Evolutionary conservation across 2,888 invertebrate genomes (phyloP), one percentile per base, ranked within the genome.

Genomic region (Campaea margaritaria): DNA sequence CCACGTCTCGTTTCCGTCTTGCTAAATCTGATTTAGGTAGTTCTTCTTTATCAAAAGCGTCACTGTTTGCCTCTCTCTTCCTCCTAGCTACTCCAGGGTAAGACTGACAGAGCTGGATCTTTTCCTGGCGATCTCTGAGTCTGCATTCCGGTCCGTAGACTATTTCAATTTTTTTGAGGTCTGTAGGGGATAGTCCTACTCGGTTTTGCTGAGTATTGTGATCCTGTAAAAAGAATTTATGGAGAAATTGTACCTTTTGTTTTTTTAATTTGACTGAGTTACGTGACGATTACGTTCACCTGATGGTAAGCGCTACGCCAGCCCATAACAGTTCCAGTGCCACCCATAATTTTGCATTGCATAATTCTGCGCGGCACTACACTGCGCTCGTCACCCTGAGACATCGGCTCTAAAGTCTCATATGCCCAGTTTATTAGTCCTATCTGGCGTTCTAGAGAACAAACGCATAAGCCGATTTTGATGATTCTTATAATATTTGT

Each of bases 121-220:
- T 88, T 39, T 86, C 87, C 3, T 81, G 76, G 0, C 91, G 72
- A 14, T 91, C 90, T 39, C 91, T 67, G 0, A 69, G 70, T 1
- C 66, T 71, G 52, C 91, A 91, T 73, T 89, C 85, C 0, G 81
- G 72, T 0, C 85, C 86, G 64, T 92, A 92, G 0, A 91, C 75
- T 0, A 85, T 59, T 34, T 87, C 81, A 8, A 92, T 83, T 62
- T 88, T 91, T 4, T 76, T 75, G 0, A 90, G 1, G 49, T 92
- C 91, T 0, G 39, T 47, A 0, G 69, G 53, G 0, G 87, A 76
- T 0, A 91, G 62, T 0, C 82, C 77, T 0, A 58, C 15, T 0
- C 86, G 78, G 0, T 78, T 69, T 69, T 89, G 91, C 1, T 67
- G 61, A 0, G 67, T 47, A 0, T 68, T 75, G n/a, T 47, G 68